Conservation (phyloP, 2,888 invertebrate species). For the Drosophila limbata region DNA sequence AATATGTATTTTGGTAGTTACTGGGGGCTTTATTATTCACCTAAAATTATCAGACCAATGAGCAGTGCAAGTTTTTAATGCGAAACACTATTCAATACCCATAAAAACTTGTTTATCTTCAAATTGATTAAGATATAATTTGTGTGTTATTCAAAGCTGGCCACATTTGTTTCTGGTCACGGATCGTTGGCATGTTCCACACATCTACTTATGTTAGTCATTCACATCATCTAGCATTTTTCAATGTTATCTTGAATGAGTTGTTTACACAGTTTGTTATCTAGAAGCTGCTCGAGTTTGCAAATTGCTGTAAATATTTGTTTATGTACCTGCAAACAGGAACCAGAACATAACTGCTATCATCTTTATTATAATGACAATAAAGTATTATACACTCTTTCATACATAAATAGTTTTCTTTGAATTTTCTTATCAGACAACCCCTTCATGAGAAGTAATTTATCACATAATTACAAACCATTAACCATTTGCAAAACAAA, state of each 20-base stretch:
- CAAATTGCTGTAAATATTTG: conserved; percentile 54
- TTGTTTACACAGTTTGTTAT: conserved; percentile 35
- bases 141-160: neutral
- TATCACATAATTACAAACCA: conserved; percentile 21
- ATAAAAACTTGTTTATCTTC: neutral
- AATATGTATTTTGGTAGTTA: neutral
- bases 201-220: conserved; percentile 42
- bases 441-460: conserved; percentile 11
- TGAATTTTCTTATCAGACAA: conserved; percentile 25
- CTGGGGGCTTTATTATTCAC: neutral
- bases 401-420: conserved; percentile 1
- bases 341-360: conserved; percentile 24
- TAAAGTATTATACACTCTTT: neutral
- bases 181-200: conserved; percentile 13
- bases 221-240: conserved; percentile 15
- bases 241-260: conserved; percentile 33
- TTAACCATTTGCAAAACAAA: conserved; percentile 9
- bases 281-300: conserved; percentile 21
- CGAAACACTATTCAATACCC: neutral
- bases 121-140: neutral
- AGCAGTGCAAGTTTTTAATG: neutral
- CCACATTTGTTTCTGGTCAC: conserved; percentile 2
- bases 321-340: conserved; percentile 30
- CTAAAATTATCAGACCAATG: conserved; percentile 2
- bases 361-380: conserved; percentile 30